A percentile compares a stretch with the other conserved stretches of the same genome.
Evolutionary conservation across 2,888 invertebrate species (phyloP).

Genomic region (Himalopsyche kuldschensis): DNA sequence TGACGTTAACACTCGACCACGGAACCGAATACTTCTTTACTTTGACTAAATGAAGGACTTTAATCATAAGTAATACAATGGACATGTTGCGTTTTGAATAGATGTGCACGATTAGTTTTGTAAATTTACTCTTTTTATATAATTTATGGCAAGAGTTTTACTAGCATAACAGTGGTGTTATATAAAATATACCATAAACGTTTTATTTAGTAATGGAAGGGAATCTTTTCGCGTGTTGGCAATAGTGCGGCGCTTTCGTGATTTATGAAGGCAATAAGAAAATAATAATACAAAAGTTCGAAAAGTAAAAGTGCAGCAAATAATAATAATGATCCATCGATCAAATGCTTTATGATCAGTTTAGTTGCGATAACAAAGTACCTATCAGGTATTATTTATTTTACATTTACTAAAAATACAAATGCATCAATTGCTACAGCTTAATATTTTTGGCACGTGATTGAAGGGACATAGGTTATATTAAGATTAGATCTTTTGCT

Average conservation of each 20-base stretch:
- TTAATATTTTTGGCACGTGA: background rate
- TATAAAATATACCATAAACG: background rate
- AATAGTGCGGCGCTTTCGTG: background rate
- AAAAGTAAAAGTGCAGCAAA: background rate
- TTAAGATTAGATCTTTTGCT: background rate
- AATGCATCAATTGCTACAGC: background rate
- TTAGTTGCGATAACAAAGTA: background rate
- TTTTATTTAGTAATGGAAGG: background rate
- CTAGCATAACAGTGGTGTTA: too few species aligned
- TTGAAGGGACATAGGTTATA: background rate
- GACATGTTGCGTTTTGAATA: too few species aligned
- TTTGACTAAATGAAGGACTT: too few species aligned
- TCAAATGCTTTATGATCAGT: background rate
- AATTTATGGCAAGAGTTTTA: too few species aligned
- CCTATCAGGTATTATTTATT: background rate
- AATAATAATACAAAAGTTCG: background rate
- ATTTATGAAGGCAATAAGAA: background rate
- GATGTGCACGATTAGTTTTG: too few species aligned
- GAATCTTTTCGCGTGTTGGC: background rate
- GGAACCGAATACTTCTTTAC: too few species aligned
- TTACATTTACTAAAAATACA: background rate
- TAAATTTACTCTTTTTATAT: too few species aligned
- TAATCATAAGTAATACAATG: too few species aligned
- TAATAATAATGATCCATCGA: background rate
- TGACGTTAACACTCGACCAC: too few species aligned